These are phyloP conservation scores for Cremastinae sp. DNA, from an alignment of 2,888 invertebrate genomes.

Conservation along the genomic window DNA sequence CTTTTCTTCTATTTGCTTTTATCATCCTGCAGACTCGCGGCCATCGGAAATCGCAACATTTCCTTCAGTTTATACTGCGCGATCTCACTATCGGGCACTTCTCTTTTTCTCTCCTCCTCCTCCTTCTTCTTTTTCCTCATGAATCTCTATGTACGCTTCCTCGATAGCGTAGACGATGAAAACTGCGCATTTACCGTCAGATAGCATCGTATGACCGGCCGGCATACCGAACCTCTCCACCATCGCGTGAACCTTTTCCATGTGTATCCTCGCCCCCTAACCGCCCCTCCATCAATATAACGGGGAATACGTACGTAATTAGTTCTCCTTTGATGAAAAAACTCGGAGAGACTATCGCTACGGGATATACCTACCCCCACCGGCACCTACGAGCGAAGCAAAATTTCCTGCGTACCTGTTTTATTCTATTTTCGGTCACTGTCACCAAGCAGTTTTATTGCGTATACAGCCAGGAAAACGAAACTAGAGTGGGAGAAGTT, in stretches of 20 bases:
- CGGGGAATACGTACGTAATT: constrained; percentile 67
- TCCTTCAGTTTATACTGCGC: constrained; percentile 27
- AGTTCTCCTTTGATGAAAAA: constrained; percentile 69
- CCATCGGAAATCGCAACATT: constrained; percentile 46
- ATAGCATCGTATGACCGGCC: constrained; percentile 45
- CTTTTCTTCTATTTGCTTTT: constrained; percentile 42
- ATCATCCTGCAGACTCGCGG: constrained; percentile 32
- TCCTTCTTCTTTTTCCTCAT: constrained; percentile 2
- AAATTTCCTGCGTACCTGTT: constrained; percentile 53
- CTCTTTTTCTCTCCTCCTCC: constrained; percentile 23
- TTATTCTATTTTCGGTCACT: constrained; percentile 57
- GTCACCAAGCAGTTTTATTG: constrained; percentile 50
- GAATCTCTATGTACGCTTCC: constrained; percentile 4
- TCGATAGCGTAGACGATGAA: constrained; percentile 30
- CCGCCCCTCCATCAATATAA: constrained; percentile 50
- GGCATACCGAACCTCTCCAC: constrained; percentile 50
- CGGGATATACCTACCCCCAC: constrained; percentile 44
- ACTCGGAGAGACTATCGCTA: constrained; percentile 62
- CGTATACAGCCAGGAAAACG: constrained; percentile 46
- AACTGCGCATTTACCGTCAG: constrained; percentile 47
- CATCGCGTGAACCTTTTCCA: constrained; percentile 57
- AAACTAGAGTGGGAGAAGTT: constrained; percentile 29
- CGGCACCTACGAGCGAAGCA: constrained; percentile 23
- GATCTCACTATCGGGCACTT: background rate
- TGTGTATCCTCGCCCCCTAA: constrained; percentile 43